Conservation (phyloP, 92 coral and sea anemone genomes). For the Parazoanthus atlanticus region DNA sequence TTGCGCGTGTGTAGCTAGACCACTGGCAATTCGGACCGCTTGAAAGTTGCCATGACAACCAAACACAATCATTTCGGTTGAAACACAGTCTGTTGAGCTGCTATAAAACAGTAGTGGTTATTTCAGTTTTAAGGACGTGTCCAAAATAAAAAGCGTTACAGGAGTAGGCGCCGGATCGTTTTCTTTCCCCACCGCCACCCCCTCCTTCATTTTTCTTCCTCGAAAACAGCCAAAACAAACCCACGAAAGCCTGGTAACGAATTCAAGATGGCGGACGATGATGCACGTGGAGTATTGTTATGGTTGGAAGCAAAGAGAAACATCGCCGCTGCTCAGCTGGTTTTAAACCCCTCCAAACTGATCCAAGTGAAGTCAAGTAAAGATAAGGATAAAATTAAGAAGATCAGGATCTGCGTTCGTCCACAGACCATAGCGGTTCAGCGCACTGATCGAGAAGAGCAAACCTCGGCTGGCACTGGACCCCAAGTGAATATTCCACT, state of each 20-base stretch:
- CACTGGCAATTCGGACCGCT: no score
- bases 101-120: no score
- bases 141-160: no score
- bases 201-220: no score
- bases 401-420: slow-evolving; percentile 18
- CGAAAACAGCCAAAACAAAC: no score
- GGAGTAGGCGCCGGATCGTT: no score
- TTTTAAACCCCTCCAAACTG: slow-evolving; percentile 14
- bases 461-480: background rate
- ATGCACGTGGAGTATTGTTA: slow-evolving; percentile 18
- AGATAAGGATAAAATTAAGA: background rate
- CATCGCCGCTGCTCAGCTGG: slow-evolving; percentile 28
- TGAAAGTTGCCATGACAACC: no score
- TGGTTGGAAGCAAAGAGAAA: slow-evolving; percentile 35
- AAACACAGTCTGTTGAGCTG: no score
- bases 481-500: slow-evolving; percentile 10
- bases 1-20: no score
- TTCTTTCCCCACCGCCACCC: no score
- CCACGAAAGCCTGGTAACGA: slow-evolving; percentile 25
- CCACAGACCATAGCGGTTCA: background rate
- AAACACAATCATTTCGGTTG: no score
- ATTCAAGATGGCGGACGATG: slow-evolving; percentile 32
- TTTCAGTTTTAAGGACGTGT: no score
- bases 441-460: background rate
- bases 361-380: background rate